Conservation (phyloP, 2,888 invertebrate species). For the Drosophila sordidula region DNA sequence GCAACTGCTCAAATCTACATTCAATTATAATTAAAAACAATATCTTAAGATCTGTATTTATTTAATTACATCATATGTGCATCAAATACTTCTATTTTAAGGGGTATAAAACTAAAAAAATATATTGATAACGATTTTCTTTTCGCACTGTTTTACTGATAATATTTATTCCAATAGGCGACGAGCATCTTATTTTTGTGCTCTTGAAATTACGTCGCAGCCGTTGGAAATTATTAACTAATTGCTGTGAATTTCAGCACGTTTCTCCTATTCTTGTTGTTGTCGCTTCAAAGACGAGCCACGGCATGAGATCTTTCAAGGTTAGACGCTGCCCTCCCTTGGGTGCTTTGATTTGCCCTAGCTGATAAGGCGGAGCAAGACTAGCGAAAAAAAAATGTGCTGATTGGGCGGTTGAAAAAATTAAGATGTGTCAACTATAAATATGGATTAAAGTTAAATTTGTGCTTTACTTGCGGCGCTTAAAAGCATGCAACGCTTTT, state of each 20-base stretch:
- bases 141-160: constrained; percentile 14
- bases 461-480: not conserved
- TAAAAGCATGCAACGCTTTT: constrained; percentile 13
- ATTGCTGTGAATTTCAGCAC: constrained; percentile 35
- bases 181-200: constrained; percentile 7
- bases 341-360: constrained; percentile 13
- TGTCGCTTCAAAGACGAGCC: not conserved
- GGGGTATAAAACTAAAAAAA: not conserved
- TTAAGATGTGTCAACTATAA: not conserved
- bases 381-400: constrained; percentile 1
- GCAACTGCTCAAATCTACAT: too few species aligned
- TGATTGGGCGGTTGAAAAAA: constrained; percentile 2
- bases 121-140: constrained; percentile 12
- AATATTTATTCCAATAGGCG: constrained; percentile 14
- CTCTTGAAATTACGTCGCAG: constrained; percentile 42
- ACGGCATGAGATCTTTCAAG: constrained; percentile 26
- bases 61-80: not conserved
- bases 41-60: not conserved
- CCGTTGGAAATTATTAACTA: constrained; percentile 18
- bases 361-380: constrained; percentile 27
- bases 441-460: not conserved
- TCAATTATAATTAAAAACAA: too few species aligned
- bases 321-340: constrained; percentile 26
- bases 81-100: not conserved
- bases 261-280: constrained; percentile 23